These are phyloP conservation scores for Tyrannus savana DNA, from an alignment of 2,113 vertebrate species.

Conservation along the genomic window DNA sequence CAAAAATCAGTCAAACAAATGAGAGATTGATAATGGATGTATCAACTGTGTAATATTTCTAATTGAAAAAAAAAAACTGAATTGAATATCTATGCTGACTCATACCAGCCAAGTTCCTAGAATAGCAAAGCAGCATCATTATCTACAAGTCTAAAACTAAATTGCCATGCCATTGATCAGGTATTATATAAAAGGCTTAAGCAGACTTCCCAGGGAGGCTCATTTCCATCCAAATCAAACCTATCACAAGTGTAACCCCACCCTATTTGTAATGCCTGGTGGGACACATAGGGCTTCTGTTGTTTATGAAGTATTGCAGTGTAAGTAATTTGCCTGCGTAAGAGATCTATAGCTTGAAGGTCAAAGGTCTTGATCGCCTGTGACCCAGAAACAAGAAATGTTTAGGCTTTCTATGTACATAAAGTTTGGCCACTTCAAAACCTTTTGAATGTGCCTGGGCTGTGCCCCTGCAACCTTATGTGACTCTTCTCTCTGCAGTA, in stretches of 20 bases:
- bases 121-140: background rate
- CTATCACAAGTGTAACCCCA: background rate
- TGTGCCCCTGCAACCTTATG: conserved; percentile 5
- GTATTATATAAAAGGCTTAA: conserved; percentile 52
- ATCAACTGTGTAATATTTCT: background rate
- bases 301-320: conserved; percentile 72
- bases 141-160: background rate
- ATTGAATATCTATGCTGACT: background rate
- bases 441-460: conserved; percentile 36
- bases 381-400: conserved; percentile 69
- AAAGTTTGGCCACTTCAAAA: conserved; percentile 51
- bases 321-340: conserved; percentile 75
- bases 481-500: background rate
- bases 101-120: background rate
- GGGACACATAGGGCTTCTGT: conserved; percentile 41
- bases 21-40: background rate
- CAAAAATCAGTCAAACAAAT: background rate
- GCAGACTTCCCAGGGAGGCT: conserved; percentile 31
- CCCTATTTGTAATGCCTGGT: conserved; percentile 63
- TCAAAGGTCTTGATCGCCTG: conserved; percentile 49
- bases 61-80: background rate
- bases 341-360: conserved; percentile 69
- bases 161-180: background rate
- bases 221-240: conserved; percentile 62
- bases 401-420: conserved; percentile 45